Evolutionary conservation across 2,888 invertebrate species (phyloP).

Genomic region (Eremobia ochroleuca): DNA sequence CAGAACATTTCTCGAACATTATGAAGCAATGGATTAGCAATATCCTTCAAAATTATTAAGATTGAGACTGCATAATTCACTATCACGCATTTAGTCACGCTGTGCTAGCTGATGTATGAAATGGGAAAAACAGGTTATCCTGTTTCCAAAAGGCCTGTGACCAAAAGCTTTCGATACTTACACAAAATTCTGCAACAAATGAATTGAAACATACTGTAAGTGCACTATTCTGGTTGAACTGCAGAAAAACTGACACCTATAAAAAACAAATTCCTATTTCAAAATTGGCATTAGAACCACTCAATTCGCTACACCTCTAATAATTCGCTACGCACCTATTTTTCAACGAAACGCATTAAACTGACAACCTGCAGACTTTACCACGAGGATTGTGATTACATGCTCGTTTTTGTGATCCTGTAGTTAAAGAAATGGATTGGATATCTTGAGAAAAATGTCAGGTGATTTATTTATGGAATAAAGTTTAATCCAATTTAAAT

Average conservation of each 20-base stretch:
- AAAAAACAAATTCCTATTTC: constrained; percentile 14
- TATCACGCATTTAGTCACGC: too few relatives aligned
- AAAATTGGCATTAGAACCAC: constrained; percentile 52
- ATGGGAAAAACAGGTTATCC: neutral
- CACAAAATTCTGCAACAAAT: neutral
- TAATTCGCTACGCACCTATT: constrained; percentile 55
- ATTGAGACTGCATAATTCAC: too few relatives aligned
- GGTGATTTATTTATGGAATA: constrained; percentile 35
- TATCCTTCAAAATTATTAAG: too few relatives aligned
- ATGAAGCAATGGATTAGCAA: too few relatives aligned
- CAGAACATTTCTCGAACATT: too few relatives aligned
- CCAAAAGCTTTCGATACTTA: neutral
- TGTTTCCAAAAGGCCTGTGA: too few relatives aligned
- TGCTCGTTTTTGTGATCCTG: constrained; percentile 58
- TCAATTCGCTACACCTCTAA: constrained; percentile 45
- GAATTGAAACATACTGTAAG: neutral
- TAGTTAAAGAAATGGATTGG: constrained; percentile 5
- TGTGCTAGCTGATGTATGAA: too few relatives aligned
- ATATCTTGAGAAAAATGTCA: constrained; percentile 40
- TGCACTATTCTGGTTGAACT: neutral
- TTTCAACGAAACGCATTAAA: constrained; percentile 41
- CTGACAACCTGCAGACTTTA: constrained; percentile 68
- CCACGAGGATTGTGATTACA: constrained; percentile 81
- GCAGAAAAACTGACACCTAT: neutral
- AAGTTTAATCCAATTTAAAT: constrained; percentile 13